phyloP scores from a whole-genome alignment of 2,113 vertebrate species.

The Neodontobutis hainanensis region DNA sequence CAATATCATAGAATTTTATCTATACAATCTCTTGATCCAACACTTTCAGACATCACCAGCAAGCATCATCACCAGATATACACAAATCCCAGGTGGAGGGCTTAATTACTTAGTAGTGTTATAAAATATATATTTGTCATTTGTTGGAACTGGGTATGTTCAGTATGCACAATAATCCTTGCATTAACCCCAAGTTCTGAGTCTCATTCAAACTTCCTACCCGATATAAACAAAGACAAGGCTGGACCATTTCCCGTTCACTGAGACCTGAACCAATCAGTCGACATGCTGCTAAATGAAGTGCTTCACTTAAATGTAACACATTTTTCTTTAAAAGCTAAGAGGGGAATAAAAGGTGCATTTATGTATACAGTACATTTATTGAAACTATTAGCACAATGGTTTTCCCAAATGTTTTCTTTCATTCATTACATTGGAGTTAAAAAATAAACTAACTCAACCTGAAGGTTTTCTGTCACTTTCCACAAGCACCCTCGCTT shows the following conservation, averaged over 20 bases:
- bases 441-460: neutral
- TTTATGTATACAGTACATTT: too few species aligned
- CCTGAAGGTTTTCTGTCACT: too few species aligned
- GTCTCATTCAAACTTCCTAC: neutral
- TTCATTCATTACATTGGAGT: neutral
- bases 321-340: constrained; percentile 8
- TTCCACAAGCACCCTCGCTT: neutral
- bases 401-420: too few species aligned
- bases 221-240: constrained; percentile 22
- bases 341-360: neutral
- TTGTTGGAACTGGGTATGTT: too few species aligned
- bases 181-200: neutral
- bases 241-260: constrained; percentile 3
- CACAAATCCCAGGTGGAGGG: too few species aligned
- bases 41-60: too few species aligned
- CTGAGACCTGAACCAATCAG: neutral
- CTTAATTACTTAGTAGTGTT: too few species aligned
- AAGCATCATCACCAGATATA: too few species aligned
- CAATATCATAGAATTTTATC: too few species aligned
- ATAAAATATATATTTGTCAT: too few species aligned
- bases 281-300: constrained; percentile 42
- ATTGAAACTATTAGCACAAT: neutral
- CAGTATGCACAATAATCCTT: too few species aligned
- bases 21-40: too few species aligned
- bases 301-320: constrained; percentile 22